These are phyloP conservation scores for Dasypolia templi DNA, from an alignment of 2,888 invertebrate species.

Conservation along the genomic window DNA sequence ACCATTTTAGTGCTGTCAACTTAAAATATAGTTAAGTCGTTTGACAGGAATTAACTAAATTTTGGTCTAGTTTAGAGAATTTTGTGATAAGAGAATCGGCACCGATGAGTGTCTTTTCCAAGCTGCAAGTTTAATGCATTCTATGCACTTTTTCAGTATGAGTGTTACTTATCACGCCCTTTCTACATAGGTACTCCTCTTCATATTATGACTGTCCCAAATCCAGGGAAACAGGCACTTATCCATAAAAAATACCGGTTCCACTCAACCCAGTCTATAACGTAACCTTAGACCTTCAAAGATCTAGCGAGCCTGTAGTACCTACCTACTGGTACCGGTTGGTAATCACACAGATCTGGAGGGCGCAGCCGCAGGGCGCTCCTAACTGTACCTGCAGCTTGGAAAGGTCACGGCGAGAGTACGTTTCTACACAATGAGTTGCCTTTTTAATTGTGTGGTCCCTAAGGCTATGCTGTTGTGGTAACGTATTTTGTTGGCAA, in stretches of 20 bases:
- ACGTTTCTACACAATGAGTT: conserved; percentile 39
- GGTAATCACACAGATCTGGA: conserved; percentile 52
- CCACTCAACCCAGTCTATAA: conserved; percentile 2
- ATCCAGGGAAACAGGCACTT: neutral
- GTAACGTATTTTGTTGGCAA: neutral
- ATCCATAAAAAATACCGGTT: neutral
- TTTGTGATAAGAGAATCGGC: no score
- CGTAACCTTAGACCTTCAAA: conserved; percentile 18
- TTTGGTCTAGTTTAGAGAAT: no score
- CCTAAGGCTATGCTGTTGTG: conserved; percentile 10
- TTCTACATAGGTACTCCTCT: neutral
- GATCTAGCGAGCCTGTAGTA: conserved; percentile 15
- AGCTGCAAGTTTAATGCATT: neutral
- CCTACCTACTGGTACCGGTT: conserved; percentile 47
- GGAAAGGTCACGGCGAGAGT: conserved; percentile 51
- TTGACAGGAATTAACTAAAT: no score
- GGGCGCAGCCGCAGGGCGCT: conserved; percentile 53
- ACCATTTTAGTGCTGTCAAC: no score
- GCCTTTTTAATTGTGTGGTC: conserved; percentile 21
- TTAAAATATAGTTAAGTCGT: no score
- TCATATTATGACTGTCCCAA: neutral
- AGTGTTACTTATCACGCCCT: neutral
- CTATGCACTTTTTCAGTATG: neutral
- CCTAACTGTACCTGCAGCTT: conserved; percentile 53
- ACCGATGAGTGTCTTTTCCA: neutral